These are phyloP conservation scores for Caprella mutica DNA, from an alignment of 2,888 invertebrate genomes.

Conservation along the genomic window DNA sequence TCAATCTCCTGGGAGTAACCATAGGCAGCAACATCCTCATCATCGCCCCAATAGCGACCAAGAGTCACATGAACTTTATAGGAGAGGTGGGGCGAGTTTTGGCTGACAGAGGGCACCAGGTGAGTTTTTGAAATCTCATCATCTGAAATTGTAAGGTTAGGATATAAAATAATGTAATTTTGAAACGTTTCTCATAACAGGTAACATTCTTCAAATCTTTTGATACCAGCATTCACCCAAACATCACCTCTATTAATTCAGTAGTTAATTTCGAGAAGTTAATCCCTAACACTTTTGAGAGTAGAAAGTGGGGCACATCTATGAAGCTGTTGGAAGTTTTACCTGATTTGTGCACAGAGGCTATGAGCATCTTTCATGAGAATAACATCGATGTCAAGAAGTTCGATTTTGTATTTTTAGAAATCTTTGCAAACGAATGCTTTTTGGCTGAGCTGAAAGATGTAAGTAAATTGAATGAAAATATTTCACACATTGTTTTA, in stretches of 20 bases:
- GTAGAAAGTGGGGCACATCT: neutral
- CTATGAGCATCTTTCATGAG: neutral
- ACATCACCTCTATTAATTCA: neutral
- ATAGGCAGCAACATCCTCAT: conserved; percentile 12
- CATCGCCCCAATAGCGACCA: conserved; percentile 12
- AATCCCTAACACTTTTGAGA: neutral
- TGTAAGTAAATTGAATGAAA: no score
- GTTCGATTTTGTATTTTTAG: conserved; percentile 16
- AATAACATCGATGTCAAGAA: conserved; percentile 15
- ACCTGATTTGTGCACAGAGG: conserved; percentile 11
- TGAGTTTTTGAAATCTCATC: neutral
- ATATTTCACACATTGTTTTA: no score
- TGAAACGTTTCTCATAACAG: neutral
- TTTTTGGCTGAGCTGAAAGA: conserved; percentile 12
- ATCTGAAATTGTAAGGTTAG: neutral
- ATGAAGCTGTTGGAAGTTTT: neutral
- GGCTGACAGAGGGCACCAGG: conserved; percentile 17
- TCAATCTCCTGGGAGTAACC: no score
- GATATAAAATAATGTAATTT: no score
- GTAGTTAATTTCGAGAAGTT: neutral
- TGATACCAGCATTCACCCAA: neutral
- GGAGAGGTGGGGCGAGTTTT: conserved; percentile 6
- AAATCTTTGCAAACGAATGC: conserved; percentile 15
- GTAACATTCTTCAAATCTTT: neutral
- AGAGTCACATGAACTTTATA: conserved; percentile 20